Base-by-base conservation (phyloP, 53 echinoderm and acorn worm genomes). In the Echinarachnius parma region DNA sequence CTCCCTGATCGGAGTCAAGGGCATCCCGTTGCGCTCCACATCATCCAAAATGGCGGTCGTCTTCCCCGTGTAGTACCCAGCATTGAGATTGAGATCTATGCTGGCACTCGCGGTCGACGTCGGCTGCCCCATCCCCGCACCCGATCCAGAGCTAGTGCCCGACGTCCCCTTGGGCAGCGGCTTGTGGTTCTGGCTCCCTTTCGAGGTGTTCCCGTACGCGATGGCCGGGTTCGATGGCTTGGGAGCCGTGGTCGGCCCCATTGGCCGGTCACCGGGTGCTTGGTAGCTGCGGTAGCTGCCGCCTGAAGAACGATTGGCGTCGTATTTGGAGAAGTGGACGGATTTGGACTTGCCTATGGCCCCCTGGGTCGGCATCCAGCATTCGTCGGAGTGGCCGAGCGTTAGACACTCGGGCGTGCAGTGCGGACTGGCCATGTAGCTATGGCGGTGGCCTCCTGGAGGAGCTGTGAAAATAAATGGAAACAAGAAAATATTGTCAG, bases 401-500 rank as follows among this genome's bases (percentile, higher is more conserved):
- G 92, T 86, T n/a, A 63, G 72, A 54, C 98, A 98, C 42, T 98
- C 98, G 4, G 82, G 86, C 1, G 88, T 92, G 53, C 98, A 98
- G 66, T 85, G 76, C 25, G 92, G 86, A 24, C 98, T 91, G 10
- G 80, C 87, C 76, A 85, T 79, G 80, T 87, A 88, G 65, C 76
- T 79, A 72, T 54, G 57, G 34, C 74, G 74, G 74, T 72, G 74
- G 74, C 74, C 57, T 55, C 74, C 74, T 3, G 74, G 39, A 2
- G 74, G 74, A 34, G 39, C 74, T 72, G 20, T 4, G 16, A 28
- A n/a, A n/a, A n/a, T n/a, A n/a, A n/a, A n/a, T n/a, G n/a, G n/a
- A n/a, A n/a, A n/a, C n/a, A n/a, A n/a, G n/a, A n/a, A n/a, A n/a
- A n/a, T n/a, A n/a, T n/a, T n/a, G n/a, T 26, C 9, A 57, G 10